Percentiles rank a stretch among this genome's conserved stretches.
Evolutionary conservation across 2,888 invertebrate species (phyloP).

Genomic region (Eledone cirrhosa): DNA sequence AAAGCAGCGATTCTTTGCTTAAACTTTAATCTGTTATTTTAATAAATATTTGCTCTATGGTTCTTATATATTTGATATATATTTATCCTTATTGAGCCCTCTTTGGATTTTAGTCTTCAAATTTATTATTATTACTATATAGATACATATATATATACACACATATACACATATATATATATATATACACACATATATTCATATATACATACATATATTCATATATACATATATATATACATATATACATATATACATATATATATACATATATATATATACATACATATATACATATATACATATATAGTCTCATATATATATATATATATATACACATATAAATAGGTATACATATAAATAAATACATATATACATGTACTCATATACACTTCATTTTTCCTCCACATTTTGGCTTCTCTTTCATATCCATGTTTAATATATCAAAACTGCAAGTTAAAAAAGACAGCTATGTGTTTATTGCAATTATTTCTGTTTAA

Average conservation of each 20-base stretch:
- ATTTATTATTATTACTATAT: no score
- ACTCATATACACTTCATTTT: neutral
- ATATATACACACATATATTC: neutral
- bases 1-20: no score
- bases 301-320: neutral
- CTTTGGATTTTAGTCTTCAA: no score
- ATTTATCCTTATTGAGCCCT: no score
- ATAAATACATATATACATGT: neutral
- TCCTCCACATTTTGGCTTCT: neutral
- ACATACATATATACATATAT: neutral
- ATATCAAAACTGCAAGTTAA: no score
- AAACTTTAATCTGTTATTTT: no score
- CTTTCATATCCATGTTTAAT: neutral
- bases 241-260: slow-evolving; percentile 6
- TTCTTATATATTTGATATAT: no score
- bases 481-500: no score
- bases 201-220: neutral
- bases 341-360: neutral
- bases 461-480: no score
- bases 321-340: neutral
- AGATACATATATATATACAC: no score
- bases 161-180: neutral
- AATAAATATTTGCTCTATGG: no score
- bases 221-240: neutral
- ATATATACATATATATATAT: neutral